Evolutionary conservation across 2,797 vertebrate genomes (phyloP).

Genomic region (Rhinichthys osculus): DNA sequence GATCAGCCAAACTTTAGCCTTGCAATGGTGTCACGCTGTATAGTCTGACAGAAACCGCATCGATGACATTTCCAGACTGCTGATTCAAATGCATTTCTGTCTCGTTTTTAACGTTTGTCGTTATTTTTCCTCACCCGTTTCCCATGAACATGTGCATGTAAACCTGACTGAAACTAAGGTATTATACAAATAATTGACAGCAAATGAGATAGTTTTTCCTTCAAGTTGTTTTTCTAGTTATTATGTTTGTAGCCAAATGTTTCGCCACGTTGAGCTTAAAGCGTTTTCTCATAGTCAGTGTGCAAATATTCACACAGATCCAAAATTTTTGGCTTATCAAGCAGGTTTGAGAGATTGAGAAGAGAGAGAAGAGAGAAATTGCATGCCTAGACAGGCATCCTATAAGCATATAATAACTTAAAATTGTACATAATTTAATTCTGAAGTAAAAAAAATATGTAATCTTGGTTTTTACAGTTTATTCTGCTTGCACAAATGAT

Average conservation of each 20-base stretch:
- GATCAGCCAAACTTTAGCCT: conserved; percentile 11
- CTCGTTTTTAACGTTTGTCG: background rate
- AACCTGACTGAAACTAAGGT: conserved; percentile 8
- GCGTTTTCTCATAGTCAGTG: background rate
- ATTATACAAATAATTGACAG: background rate
- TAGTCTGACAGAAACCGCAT: conserved; percentile 12
- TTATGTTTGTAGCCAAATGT: background rate
- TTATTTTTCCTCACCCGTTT: conserved; percentile 2
- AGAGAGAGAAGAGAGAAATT: no score
- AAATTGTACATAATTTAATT: background rate
- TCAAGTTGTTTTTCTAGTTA: background rate
- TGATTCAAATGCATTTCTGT: conserved; percentile 13
- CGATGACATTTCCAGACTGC: conserved; percentile 12
- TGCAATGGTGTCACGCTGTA: background rate
- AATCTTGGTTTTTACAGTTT: background rate
- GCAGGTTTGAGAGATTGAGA: no score
- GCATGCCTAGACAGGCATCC: background rate
- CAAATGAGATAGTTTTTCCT: background rate
- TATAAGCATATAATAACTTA: background rate
- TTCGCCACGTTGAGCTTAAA: background rate
- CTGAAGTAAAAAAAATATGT: background rate
- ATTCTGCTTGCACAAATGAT: background rate
- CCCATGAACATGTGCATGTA: background rate
- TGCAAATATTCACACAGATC: background rate
- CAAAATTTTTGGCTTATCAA: background rate